Conservation (phyloP, 2,888 invertebrate species). For the Hofmannophila pseudospretella region DNA sequence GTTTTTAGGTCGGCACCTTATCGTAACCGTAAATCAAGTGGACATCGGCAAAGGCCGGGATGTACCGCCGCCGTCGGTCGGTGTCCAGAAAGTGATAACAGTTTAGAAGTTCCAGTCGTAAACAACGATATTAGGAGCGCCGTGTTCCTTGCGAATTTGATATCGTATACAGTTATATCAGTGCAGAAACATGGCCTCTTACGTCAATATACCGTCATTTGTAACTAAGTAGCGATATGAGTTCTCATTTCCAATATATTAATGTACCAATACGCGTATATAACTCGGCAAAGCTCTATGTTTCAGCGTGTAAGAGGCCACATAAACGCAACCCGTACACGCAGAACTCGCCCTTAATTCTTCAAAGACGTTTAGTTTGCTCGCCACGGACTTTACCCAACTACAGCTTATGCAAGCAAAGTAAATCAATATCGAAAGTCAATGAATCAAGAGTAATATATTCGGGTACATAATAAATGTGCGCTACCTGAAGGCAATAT, state of each 20-base stretch:
- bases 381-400: slow-evolving; percentile 48
- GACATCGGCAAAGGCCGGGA: slow-evolving; percentile 55
- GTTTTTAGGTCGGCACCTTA: slow-evolving; percentile 67
- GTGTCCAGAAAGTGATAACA: slow-evolving; percentile 59
- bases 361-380: slow-evolving; percentile 46
- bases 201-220: too few relatives aligned
- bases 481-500: slow-evolving; percentile 79
- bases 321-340: slow-evolving; percentile 19
- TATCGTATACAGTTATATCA: not conserved
- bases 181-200: too few relatives aligned
- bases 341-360: slow-evolving; percentile 39
- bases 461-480: slow-evolving; percentile 79
- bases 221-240: too few relatives aligned
- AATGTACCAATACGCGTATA: not conserved
- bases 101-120: slow-evolving; percentile 49
- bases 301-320: slow-evolving; percentile 26
- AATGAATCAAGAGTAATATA: slow-evolving; percentile 79
- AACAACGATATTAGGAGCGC: slow-evolving; percentile 48
- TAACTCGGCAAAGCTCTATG: slow-evolving; percentile 15
- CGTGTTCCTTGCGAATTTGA: slow-evolving; percentile 7
- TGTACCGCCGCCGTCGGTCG: slow-evolving; percentile 33
- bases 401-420: slow-evolving; percentile 75
- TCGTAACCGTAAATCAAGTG: slow-evolving; percentile 68
- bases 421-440: slow-evolving; percentile 78
- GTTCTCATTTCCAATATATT: slow-evolving; percentile 16